Conservation (phyloP, 2,888 invertebrate species). For the Heliconius cydno region DNA sequence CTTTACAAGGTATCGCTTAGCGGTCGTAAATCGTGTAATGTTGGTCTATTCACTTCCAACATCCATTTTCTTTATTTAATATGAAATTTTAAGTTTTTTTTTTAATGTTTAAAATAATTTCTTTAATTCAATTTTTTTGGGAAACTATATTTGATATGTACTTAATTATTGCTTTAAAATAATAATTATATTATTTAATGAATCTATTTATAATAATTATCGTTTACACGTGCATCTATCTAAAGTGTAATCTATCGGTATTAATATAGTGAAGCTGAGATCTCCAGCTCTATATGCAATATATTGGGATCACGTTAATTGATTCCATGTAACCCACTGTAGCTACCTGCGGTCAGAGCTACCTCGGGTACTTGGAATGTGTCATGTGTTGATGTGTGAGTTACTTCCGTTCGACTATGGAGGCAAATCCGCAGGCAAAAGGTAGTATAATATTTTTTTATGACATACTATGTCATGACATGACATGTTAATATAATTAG, state of each 20-base stretch:
- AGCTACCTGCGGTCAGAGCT: too few relatives aligned
- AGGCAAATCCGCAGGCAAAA: neutral
- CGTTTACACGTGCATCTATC: too few relatives aligned
- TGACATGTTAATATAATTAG: too few relatives aligned
- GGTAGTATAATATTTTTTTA: neutral
- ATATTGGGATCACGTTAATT: too few relatives aligned
- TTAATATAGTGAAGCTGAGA: too few relatives aligned
- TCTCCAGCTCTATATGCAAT: too few relatives aligned
- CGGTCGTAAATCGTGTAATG: constrained; percentile 10
- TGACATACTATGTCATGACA: too few relatives aligned
- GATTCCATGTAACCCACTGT: too few relatives aligned
- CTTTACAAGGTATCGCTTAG: constrained; percentile 1
- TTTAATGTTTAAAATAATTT: neutral
- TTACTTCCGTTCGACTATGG: neutral
- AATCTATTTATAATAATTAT: neutral
- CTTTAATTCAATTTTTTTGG: neutral
- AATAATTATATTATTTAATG: neutral
- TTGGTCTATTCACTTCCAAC: neutral
- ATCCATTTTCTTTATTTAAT: neutral
- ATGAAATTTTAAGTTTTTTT: neutral
- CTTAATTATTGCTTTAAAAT: neutral
- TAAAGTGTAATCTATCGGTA: too few relatives aligned
- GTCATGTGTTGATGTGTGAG: neutral
- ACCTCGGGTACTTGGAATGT: too few relatives aligned
- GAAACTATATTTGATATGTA: too few relatives aligned